Conservation (phyloP, 2,113 vertebrate genomes). For the Trachemys scripta region DNA sequence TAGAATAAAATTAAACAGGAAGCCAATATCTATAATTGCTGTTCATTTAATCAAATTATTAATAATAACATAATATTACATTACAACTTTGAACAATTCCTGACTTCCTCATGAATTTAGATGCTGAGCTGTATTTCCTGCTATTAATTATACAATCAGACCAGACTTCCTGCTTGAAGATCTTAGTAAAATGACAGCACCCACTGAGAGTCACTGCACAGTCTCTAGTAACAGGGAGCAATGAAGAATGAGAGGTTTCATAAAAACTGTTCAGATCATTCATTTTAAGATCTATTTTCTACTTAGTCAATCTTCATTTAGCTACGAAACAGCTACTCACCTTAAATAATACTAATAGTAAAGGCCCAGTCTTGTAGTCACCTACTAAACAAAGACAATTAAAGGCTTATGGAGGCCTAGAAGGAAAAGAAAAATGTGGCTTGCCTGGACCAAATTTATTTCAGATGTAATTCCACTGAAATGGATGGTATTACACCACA, state of each 20-base stretch:
- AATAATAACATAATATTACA: neutral
- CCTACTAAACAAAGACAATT: neutral
- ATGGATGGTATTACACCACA: neutral
- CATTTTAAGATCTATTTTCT: neutral
- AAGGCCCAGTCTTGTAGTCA: neutral
- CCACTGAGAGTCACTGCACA: neutral
- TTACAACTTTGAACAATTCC: neutral
- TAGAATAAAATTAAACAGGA: neutral
- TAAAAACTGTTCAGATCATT: neutral
- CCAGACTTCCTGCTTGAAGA: neutral
- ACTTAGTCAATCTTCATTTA: neutral
- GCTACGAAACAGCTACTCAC: neutral
- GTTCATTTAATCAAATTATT: neutral
- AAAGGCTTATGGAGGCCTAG: neutral
- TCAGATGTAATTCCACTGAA: neutral
- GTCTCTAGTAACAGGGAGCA: neutral
- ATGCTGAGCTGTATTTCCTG: neutral
- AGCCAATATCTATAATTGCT: accelerated
- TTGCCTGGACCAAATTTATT: neutral
- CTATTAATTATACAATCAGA: neutral
- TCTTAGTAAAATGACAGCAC: neutral
- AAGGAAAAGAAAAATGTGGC: neutral
- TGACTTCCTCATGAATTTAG: neutral
- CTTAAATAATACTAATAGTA: neutral
- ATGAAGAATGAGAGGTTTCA: neutral